phyloP scores from a whole-genome alignment of 2,113 vertebrate genomes.

The Girardinichthys multiradiatus region DNA sequence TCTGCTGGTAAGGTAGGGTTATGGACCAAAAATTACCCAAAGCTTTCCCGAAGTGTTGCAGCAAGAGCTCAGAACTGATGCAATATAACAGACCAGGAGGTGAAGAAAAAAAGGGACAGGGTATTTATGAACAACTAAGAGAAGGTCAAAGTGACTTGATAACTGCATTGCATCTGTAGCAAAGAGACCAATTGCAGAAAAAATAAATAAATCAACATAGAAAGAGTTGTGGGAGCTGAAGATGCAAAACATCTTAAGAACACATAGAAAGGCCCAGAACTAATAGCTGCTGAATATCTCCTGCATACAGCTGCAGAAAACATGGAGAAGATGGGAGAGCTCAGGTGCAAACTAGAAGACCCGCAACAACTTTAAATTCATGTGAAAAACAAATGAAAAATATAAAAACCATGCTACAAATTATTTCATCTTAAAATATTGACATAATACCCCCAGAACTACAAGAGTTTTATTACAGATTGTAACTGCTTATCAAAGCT shows the following conservation, averaged over 20 bases:
- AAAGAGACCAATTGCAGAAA: background rate
- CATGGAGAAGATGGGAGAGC: constrained; percentile 34
- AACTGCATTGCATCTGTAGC: background rate
- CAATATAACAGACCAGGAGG: constrained; percentile 26
- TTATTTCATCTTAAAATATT: too few species aligned
- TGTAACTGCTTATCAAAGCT: background rate
- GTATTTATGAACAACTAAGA: background rate
- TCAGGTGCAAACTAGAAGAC: constrained; percentile 46
- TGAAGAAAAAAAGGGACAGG: background rate
- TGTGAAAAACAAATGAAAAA: background rate
- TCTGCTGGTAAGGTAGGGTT: background rate
- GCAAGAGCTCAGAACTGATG: constrained; percentile 32
- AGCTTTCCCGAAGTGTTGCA: constrained; percentile 58
- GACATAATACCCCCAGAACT: too few species aligned
- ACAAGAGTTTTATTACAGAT: background rate
- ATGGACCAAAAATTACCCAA: background rate
- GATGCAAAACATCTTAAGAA: constrained; percentile 21
- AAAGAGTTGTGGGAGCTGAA: background rate
- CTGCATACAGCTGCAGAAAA: constrained; percentile 54
- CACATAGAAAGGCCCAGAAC: constrained; percentile 51
- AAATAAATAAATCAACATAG: background rate
- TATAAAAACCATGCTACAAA: background rate
- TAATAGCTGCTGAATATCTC: constrained; percentile 57
- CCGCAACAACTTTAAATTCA: too few species aligned
- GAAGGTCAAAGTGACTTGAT: background rate